phyloP scores from a whole-genome alignment of 1,140 invertebrate species.

The Drosophila willistoni region DNA sequence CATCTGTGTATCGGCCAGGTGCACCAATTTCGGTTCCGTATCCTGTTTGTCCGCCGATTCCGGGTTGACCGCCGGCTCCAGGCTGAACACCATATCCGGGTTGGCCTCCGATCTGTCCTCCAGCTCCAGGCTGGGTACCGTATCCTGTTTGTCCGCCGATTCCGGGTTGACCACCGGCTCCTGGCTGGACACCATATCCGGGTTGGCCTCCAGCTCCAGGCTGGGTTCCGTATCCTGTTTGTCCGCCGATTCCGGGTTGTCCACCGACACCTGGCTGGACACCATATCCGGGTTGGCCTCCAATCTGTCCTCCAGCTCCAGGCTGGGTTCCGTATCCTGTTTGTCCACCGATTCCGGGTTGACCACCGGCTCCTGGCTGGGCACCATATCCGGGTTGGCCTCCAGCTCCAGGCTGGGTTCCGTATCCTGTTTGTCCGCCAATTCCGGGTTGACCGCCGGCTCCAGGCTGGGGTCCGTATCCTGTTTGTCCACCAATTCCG shows the following conservation, averaged over 20 bases:
- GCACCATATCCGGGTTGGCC: slow-evolving; percentile 6
- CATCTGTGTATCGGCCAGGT: slow-evolving; percentile 47
- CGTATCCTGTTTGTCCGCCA: slow-evolving; percentile 13
- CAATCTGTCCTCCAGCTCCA: slow-evolving; percentile 19
- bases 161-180: slow-evolving; percentile 15
- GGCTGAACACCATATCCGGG: slow-evolving; percentile 21
- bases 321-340: slow-evolving; percentile 24
- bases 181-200: neutral
- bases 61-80: slow-evolving; percentile 12
- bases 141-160: neutral
- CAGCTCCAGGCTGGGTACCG: slow-evolving; percentile 18
- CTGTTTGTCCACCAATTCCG: slow-evolving; percentile 20
- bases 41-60: neutral
- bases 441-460: neutral
- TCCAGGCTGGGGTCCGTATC: slow-evolving; percentile 15
- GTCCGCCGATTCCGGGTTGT: neutral
- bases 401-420: slow-evolving; percentile 21
- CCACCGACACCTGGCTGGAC: neutral
- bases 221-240: slow-evolving; percentile 22
- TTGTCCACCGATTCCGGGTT: neutral
- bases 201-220: slow-evolving; percentile 19
- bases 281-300: slow-evolving; percentile 1
- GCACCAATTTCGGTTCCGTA: slow-evolving; percentile 23
- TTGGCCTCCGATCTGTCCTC: slow-evolving; percentile 2
- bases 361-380: slow-evolving; percentile 16